These are phyloP conservation scores for Rhagoletis zephyria DNA, from an alignment of 1,140 invertebrate genomes.

Conservation along the genomic window DNA sequence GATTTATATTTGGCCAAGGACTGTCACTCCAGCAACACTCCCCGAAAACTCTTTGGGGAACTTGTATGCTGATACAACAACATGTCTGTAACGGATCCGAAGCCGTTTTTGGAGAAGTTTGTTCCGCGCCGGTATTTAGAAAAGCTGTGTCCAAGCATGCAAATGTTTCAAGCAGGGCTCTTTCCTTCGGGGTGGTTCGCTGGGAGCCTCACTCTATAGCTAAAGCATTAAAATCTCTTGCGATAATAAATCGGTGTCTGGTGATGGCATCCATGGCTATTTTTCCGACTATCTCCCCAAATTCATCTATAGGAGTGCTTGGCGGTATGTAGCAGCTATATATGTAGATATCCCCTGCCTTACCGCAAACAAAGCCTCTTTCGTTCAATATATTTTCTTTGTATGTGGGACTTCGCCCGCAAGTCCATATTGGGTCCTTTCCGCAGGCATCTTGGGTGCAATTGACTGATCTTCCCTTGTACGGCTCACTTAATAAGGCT, in stretches of 20 bases:
- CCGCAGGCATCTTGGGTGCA: too few relatives aligned
- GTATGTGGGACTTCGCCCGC: too few relatives aligned
- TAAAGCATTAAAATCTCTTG: conserved; percentile 46
- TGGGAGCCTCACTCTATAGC: conserved; percentile 31
- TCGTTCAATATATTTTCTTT: too few relatives aligned
- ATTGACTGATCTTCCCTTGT: too few relatives aligned
- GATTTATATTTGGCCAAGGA: too few relatives aligned
- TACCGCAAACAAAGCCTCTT: too few relatives aligned
- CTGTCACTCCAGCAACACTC: too few relatives aligned
- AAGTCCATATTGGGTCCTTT: too few relatives aligned
- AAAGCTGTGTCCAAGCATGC: not conserved
- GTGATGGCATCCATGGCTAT: not conserved
- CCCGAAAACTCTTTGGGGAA: too few relatives aligned
- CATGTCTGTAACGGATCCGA: conserved; percentile 17
- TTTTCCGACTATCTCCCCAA: not conserved
- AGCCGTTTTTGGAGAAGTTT: not conserved
- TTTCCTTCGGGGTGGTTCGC: conserved; percentile 5
- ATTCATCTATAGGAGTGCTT: not conserved
- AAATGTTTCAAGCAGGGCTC: conserved; percentile 22
- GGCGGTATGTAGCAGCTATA: conserved; percentile 38
- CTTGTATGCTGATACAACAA: not conserved
- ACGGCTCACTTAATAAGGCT: too few relatives aligned
- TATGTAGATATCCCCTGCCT: too few relatives aligned
- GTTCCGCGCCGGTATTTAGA: not conserved
- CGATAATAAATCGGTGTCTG: not conserved